Evolutionary conservation across 2,113 vertebrate species (phyloP), one percentile per base, ranked within the genome.

Genomic region (Hippocampus zosterae): DNA sequence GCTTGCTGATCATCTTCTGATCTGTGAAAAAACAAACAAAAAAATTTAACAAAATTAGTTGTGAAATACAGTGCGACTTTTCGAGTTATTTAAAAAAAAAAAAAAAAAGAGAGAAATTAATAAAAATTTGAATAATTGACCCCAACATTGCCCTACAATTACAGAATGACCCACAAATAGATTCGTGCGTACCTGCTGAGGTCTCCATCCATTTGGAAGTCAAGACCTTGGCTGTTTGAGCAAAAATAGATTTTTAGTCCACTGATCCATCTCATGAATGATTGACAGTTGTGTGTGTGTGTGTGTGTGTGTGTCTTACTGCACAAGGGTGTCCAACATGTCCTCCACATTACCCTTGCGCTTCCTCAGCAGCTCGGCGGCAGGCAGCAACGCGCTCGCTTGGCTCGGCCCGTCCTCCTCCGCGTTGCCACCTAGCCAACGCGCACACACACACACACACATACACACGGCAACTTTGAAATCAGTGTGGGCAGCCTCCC

Each of bases 1-100:
- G 83, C 80, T 23, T 87, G 87, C 70, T 87, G 85, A 72, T 89
- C 89, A 8, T 89, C 87, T 55, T 46, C 87, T 37, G 87, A 89
- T 74, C 87, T 90, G 70, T 60, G n/a, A n/a, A n/a, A 68, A 73
- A 81, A 8, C 27, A 65, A 37, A 50, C 19, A 11, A 10, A 8
- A 56, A 19, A 50, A 33, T 33, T 33, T 0, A 33, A 33, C 29
- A 1, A 1, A 44, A n/a, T 11, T 33, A 12, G n/a, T 13, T 63
- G 16, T 21, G 19, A 18, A 33, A 5, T 33, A 33, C 29, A 29
- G 29, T 29, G 29, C 5, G 9, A 10, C 9, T n/a, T 8, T 19
- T 29, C 1, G 21, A 33, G 33, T 37, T 37, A 5, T 37, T 37
- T 37, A 37, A 37, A 37, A 37, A 37, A 37, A 1, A 6, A 6